Base-by-base conservation (phyloP, 2,888 invertebrate genomes). In the Apodemia duryi region DNA sequence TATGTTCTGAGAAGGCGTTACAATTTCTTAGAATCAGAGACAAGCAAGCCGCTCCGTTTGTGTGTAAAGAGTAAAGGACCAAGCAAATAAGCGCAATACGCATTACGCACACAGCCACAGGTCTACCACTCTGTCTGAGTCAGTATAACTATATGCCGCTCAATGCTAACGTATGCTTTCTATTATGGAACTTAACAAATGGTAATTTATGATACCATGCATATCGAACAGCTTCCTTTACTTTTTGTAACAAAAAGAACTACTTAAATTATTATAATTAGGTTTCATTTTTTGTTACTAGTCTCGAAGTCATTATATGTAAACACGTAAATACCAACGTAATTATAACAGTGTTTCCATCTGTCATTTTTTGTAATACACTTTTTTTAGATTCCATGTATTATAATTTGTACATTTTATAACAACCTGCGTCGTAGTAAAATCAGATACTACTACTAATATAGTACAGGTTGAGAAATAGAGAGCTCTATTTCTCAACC, bases 1-100 rank as follows among this genome's bases (percentile, higher is more conserved):
- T 86, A 81, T 83, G 84, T 91, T 91, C 92, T 80, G 80, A 91
- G 92, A 92, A 92, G 90, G 90, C 91, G 88, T 91, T 89, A 91
- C 86, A 88, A 85, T 88, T 92, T 92, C 91, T 83, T 80, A 91
- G 89, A 91, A 92, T 78, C 81, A 82, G 84, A 85, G 89, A 89
- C 90, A 89, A 86, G 84, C 84, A 81, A 88, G 80, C 84, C 82
- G 83, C 82, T 84, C 80, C 75, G 78, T 79, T 83, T 81, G 81
- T 82, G 82, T 82, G 78, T 82, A 85, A 82, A 82, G 21, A 21
- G 21, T 21, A 21, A 21, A 21, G 81, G 81, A 82, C 77, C 81
- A 77, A 83, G 84, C 84, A 86, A 87, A 87, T 86, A 86, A 84
- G 78, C 82, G 82, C 80, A 78, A 77, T 84, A 86, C 86, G 83